Conservation (phyloP, 1,140 invertebrate species). For the Pseudomyrmex sp. region DNA sequence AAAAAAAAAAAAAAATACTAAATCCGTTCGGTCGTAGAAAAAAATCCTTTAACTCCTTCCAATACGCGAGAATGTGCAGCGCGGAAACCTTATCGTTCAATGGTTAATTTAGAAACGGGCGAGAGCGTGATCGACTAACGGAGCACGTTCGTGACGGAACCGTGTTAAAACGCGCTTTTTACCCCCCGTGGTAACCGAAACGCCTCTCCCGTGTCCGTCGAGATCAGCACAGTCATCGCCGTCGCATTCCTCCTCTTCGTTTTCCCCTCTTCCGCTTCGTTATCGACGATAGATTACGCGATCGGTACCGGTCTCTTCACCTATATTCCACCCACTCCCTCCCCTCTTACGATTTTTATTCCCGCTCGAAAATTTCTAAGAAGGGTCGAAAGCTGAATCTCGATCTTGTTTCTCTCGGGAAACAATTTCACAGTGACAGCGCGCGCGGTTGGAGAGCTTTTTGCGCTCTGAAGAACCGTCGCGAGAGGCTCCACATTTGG, state of each 20-base stretch:
- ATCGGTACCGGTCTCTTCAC: background rate
- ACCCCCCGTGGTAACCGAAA: constrained; percentile 78
- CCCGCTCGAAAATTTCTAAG: background rate
- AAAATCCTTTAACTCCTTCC: background rate
- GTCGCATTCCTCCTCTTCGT: constrained; percentile 9
- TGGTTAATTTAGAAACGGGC: constrained; percentile 58
- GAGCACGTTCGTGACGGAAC: constrained; percentile 37
- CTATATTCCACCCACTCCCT: background rate
- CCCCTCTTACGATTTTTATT: constrained; percentile 2
- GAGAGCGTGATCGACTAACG: constrained; percentile 42
- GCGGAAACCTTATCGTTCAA: constrained; percentile 8
- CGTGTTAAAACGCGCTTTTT: constrained; percentile 63
- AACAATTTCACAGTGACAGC: background rate
- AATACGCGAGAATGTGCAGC: constrained; percentile 38
- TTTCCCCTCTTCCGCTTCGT: constrained; percentile 48
- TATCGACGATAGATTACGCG: constrained; percentile 67
- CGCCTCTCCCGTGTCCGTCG: constrained; percentile 80
- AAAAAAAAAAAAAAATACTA: background rate
- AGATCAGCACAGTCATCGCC: constrained; percentile 76
- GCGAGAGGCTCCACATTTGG: constrained; percentile 31
- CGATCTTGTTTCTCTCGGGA: background rate
- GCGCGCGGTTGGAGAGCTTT: background rate
- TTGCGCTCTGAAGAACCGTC: background rate
- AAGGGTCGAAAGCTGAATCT: background rate
- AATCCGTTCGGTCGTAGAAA: background rate